Conservation (phyloP, 2,888 invertebrate species). For the Odontomyia ornata region DNA sequence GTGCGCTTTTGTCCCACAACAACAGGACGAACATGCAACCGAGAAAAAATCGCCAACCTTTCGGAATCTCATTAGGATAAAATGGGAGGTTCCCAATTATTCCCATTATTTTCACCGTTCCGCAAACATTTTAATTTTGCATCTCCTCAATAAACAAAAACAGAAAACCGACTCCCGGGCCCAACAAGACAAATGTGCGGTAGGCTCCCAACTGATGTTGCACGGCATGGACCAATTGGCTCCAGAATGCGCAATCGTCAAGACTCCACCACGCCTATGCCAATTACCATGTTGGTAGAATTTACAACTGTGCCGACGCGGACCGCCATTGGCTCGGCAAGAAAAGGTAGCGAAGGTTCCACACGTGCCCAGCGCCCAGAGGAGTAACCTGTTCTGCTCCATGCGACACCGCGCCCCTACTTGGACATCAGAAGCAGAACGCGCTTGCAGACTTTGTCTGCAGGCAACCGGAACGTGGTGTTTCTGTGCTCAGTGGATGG, state of each 20-base stretch:
- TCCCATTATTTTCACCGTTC: slow-evolving; percentile 41
- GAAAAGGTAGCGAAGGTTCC: slow-evolving; percentile 38
- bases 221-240: slow-evolving; percentile 42
- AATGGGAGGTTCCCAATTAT: slow-evolving; percentile 38
- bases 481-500: neutral
- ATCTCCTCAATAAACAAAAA: slow-evolving; percentile 26
- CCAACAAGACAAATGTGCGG: neutral
- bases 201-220: slow-evolving; percentile 19
- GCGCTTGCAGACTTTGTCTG: neutral
- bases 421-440: neutral
- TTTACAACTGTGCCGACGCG: neutral
- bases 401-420: slow-evolving; percentile 8
- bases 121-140: slow-evolving; percentile 27
- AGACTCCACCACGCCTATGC: slow-evolving; percentile 42
- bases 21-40: neutral
- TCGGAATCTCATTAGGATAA: slow-evolving; percentile 35
- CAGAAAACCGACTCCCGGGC: slow-evolving; percentile 10
- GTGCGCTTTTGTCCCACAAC: neutral
- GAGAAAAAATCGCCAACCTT: slow-evolving; percentile 33
- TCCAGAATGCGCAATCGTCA: slow-evolving; percentile 40
- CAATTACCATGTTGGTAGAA: slow-evolving; percentile 37
- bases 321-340: slow-evolving; percentile 22
- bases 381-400: slow-evolving; percentile 38
- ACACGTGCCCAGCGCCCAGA: slow-evolving; percentile 29
- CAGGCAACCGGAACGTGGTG: slow-evolving; percentile 15